A percentile compares a stretch with the other conserved stretches of the same genome.
Evolutionary conservation across 2,888 invertebrate genomes (phyloP).

Genomic region (Ectemnius lituratus): DNA sequence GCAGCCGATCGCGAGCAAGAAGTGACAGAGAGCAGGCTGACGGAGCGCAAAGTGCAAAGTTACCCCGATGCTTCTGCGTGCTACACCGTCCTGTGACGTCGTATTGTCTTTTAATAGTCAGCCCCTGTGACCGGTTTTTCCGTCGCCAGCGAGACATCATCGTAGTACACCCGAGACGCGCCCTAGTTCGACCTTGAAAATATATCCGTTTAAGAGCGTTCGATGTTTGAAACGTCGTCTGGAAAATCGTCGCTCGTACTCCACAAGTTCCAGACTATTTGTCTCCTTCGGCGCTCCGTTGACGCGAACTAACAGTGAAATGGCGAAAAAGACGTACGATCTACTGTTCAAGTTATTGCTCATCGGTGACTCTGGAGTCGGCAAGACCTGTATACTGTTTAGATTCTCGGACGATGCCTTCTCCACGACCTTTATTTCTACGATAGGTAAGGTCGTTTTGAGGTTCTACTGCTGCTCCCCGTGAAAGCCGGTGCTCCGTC

Average conservation of each 20-base stretch:
- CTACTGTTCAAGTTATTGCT: slow-evolving; percentile 93
- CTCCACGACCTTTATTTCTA: slow-evolving; percentile 96
- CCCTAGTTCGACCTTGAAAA: slow-evolving; percentile 68
- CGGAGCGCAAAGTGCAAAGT: slow-evolving; percentile 47
- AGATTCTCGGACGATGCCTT: slow-evolving; percentile 97
- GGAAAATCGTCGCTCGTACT: slow-evolving; percentile 45
- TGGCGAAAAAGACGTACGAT: slow-evolving; percentile 98
- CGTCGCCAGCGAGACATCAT: slow-evolving; percentile 52
- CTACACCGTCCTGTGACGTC: slow-evolving; percentile 54
- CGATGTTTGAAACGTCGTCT: slow-evolving; percentile 59
- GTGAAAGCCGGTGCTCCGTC: neutral
- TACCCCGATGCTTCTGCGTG: slow-evolving; percentile 60
- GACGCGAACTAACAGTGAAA: slow-evolving; percentile 72
- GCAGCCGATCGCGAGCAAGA: slow-evolving; percentile 4
- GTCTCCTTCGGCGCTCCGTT: slow-evolving; percentile 36
- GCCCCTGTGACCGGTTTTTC: slow-evolving; percentile 61
- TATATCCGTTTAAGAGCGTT: slow-evolving; percentile 58
- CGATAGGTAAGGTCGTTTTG: slow-evolving; percentile 87
- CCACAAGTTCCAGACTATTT: slow-evolving; percentile 42
- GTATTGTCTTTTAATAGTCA: slow-evolving; percentile 63
- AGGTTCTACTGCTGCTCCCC: neutral
- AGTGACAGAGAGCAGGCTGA: neutral
- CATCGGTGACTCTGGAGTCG: slow-evolving; percentile 96
- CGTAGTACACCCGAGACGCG: slow-evolving; percentile 60
- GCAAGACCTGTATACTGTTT: slow-evolving; percentile 96